These are phyloP conservation scores for Salpingus planirostris DNA, from an alignment of 2,888 invertebrate species.

Conservation along the genomic window DNA sequence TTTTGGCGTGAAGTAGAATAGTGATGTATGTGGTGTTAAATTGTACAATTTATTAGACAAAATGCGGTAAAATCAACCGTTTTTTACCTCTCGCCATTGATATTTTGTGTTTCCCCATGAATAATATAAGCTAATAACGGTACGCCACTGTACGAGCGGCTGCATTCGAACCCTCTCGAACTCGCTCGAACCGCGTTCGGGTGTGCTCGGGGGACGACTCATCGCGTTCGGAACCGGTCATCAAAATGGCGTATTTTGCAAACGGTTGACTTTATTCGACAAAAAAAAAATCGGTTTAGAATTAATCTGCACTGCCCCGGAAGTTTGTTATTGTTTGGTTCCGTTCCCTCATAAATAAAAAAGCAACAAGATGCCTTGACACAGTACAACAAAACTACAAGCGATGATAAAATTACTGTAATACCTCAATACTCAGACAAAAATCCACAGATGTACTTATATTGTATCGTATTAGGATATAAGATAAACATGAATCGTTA, in stretches of 20 bases:
- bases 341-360: constrained; percentile 26
- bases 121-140: too few relatives aligned
- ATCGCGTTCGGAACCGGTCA: too few relatives aligned
- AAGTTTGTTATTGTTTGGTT: constrained; percentile 27
- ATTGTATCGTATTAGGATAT: constrained; percentile 42
- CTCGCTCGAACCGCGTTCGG: too few relatives aligned
- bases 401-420: constrained; percentile 34
- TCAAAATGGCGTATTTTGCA: too few relatives aligned
- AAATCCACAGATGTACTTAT: constrained; percentile 45
- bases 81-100: constrained; percentile 2
- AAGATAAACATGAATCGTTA: constrained; percentile 34
- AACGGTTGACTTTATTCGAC: constrained; percentile 17
- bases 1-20: constrained; percentile 39
- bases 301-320: constrained; percentile 31
- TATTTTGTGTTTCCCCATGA: not conserved
- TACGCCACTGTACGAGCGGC: too few relatives aligned
- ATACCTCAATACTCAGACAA: constrained; percentile 43
- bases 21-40: constrained; percentile 34
- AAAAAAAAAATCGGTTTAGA: constrained; percentile 17
- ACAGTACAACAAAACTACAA: constrained; percentile 44
- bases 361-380: constrained; percentile 44
- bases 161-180: too few relatives aligned
- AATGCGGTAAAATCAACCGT: constrained; percentile 9
- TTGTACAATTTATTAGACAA: constrained; percentile 20
- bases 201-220: too few relatives aligned